A percentile compares a stretch with the other conserved stretches of the same genome.
Evolutionary conservation across 2,113 vertebrate species (phyloP).

Genomic region (Sander lucioperca): DNA sequence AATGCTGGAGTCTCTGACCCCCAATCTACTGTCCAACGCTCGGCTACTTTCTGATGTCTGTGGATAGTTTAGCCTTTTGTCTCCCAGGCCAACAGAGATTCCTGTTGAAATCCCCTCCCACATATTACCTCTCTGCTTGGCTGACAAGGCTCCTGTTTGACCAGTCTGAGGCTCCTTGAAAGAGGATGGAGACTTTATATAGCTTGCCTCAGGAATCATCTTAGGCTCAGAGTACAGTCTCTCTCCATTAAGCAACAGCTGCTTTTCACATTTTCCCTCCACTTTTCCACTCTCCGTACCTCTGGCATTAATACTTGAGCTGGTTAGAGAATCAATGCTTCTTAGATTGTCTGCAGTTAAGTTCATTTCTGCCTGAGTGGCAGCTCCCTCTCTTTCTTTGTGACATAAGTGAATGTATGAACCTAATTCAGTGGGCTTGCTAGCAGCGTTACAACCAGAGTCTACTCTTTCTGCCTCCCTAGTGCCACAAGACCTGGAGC

Average conservation of each 20-base stretch:
- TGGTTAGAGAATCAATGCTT: conserved; percentile 51
- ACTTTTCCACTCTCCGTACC: conserved; percentile 30
- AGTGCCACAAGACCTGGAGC: conserved; percentile 50
- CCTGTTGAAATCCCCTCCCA: conserved; percentile 64
- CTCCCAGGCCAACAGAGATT: conserved; percentile 34
- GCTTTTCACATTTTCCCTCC: conserved; percentile 48
- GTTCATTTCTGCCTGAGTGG: conserved; percentile 47
- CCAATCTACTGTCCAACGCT: conserved; percentile 49
- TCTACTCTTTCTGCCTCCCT: conserved; percentile 54
- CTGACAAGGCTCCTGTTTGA: conserved; percentile 44
- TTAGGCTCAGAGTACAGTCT: conserved; percentile 65
- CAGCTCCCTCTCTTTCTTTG: conserved; percentile 60
- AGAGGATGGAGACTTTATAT: conserved; percentile 59
- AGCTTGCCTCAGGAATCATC: conserved; percentile 63
- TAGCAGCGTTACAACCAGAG: conserved; percentile 36
- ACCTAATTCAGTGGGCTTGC: conserved; percentile 53
- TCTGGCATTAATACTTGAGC: conserved; percentile 43
- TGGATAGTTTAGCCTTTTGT: conserved; percentile 65
- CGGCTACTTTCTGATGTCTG: conserved; percentile 60
- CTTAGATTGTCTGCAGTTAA: conserved; percentile 53
- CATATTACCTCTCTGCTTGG: conserved; percentile 54
- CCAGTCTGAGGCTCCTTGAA: conserved; percentile 52
- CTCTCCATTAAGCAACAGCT: conserved; percentile 54
- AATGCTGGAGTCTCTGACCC: conserved; percentile 78
- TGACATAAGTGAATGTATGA: conserved; percentile 77